A percentile compares a stretch with the other conserved stretches of the same genome.
Conservation (phyloP, 2,888 invertebrate species). For the Pyralis farinalis region DNA sequence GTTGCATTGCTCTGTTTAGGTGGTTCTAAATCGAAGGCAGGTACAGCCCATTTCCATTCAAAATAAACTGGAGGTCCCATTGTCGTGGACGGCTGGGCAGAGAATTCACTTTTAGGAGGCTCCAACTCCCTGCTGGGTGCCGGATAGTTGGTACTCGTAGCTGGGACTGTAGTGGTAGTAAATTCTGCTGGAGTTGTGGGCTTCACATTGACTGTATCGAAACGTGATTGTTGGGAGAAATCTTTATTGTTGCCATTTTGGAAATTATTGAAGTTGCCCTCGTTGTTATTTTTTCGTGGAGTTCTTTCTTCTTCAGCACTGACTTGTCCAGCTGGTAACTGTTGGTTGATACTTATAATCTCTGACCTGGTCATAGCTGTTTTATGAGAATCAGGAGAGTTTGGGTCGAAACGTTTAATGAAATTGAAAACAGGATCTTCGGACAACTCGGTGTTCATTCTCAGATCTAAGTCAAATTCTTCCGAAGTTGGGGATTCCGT, state of each 20-base stretch:
- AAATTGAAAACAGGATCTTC: slow-evolving; percentile 59
- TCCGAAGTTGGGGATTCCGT: slow-evolving; percentile 37
- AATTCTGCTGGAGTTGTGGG: slow-evolving; percentile 19
- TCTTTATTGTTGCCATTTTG: slow-evolving; percentile 44
- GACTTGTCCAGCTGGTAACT: slow-evolving; percentile 57
- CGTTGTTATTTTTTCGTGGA: slow-evolving; percentile 51
- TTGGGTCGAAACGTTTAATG: slow-evolving; percentile 72
- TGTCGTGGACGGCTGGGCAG: slow-evolving; percentile 65
- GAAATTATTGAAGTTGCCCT: slow-evolving; percentile 47
- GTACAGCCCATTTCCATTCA: slow-evolving; percentile 85
- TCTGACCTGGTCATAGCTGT: slow-evolving; percentile 64
- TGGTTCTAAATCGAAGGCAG: slow-evolving; percentile 79
- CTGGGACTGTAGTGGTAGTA: slow-evolving; percentile 4
- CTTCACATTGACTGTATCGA: slow-evolving; percentile 53
- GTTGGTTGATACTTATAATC: slow-evolving; percentile 58
- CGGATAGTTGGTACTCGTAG: slow-evolving; percentile 20
- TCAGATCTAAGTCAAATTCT: slow-evolving; percentile 34
- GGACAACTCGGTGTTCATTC: slow-evolving; percentile 28
- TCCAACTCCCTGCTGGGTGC: slow-evolving; percentile 57
- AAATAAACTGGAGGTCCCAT: slow-evolving; percentile 83
- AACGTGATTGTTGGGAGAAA: slow-evolving; percentile 36
- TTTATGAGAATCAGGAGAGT: slow-evolving; percentile 53
- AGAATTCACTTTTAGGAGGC: slow-evolving; percentile 77
- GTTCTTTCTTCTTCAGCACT: slow-evolving; percentile 63
- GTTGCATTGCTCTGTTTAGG: slow-evolving; percentile 70